These are phyloP conservation scores for Musca vetustissima DNA, from an alignment of 1,140 invertebrate species.

Conservation along the genomic window DNA sequence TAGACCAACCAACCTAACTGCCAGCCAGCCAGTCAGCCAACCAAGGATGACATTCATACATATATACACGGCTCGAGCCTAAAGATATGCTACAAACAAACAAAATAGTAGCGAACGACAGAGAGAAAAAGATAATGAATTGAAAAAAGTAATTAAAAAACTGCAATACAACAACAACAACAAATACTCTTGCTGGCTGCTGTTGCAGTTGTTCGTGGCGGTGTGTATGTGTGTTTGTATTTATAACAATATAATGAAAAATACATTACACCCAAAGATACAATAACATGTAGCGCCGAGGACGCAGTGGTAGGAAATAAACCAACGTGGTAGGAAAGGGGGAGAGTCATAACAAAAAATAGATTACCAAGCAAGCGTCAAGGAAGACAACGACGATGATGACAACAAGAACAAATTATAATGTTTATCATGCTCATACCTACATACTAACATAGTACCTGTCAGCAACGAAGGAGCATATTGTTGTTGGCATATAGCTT, in stretches of 20 bases:
- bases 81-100: slow-evolving; percentile 12
- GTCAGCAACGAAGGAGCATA: background rate
- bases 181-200: background rate
- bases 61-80: slow-evolving; percentile 10
- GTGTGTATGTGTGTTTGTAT: background rate
- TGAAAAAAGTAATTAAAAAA: slow-evolving; percentile 24
- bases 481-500: too few species aligned
- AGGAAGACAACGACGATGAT: background rate
- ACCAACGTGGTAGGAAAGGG: too few species aligned
- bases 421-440: slow-evolving; percentile 7
- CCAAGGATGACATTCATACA: background rate
- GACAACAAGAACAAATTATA: slow-evolving; percentile 7
- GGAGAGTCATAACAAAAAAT: too few species aligned
- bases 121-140: slow-evolving; percentile 10
- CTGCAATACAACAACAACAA: background rate
- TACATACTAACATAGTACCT: too few species aligned
- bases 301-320: too few species aligned
- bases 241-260: slow-evolving; percentile 24
- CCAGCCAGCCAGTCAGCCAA: too few species aligned
- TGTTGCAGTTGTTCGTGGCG: background rate
- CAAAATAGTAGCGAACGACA: background rate
- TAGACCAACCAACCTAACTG: background rate
- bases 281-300: too few species aligned
- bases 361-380: background rate
- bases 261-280: slow-evolving; percentile 19